phyloP scores from a whole-genome alignment of 2,797 vertebrate species.

The Sphenodon punctatus region DNA sequence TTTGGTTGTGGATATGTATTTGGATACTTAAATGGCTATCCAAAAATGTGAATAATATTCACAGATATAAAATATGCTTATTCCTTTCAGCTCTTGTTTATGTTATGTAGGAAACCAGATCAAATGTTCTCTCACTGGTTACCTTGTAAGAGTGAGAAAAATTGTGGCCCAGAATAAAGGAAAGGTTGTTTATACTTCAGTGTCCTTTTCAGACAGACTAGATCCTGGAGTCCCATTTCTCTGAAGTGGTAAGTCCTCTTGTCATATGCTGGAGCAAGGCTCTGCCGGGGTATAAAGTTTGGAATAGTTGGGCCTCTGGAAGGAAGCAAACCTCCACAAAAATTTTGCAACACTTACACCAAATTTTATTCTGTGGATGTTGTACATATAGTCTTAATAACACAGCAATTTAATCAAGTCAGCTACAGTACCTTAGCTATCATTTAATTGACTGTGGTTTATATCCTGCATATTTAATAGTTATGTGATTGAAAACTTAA shows the following conservation, averaged over 20 bases:
- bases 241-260: background rate
- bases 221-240: background rate
- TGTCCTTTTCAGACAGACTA: background rate
- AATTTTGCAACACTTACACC: background rate
- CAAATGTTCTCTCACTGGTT: no score
- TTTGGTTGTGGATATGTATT: no score
- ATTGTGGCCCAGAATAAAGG: background rate
- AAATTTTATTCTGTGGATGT: background rate
- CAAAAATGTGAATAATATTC: no score
- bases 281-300: background rate
- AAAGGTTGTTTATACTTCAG: background rate
- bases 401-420: constrained; percentile 59
- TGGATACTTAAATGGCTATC: no score
- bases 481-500: constrained; percentile 59
- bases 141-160: background rate
- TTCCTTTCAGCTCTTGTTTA: no score
- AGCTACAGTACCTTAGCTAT: constrained; percentile 56
- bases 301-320: rapidly evolving
- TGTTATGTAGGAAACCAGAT: no score
- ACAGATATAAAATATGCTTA: no score
- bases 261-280: rapidly evolving
- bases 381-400: constrained; percentile 53
- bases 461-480: constrained; percentile 67
- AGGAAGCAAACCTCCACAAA: background rate
- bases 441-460: constrained; percentile 71